Percentiles rank a stretch among this genome's conserved stretches.
Evolutionary conservation across 2,888 invertebrate species (phyloP).

Genomic region (Ormyrus labotus): DNA sequence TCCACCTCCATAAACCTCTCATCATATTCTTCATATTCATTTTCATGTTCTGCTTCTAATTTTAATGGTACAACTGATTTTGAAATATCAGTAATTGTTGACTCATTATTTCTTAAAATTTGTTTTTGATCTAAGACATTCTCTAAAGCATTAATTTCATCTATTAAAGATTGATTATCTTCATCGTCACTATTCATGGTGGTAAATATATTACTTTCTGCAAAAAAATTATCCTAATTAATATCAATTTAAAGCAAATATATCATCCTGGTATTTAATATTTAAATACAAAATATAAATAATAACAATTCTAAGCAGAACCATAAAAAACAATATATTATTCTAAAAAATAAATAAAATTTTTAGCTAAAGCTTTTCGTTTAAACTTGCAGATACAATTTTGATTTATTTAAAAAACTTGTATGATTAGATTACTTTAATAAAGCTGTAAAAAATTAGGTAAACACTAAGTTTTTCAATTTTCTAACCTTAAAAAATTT

Average conservation of each 20-base stretch:
- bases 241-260: background rate
- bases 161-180: conserved; percentile 62
- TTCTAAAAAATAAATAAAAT: too few relatives aligned
- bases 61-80: background rate
- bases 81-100: background rate
- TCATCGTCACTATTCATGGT: conserved; percentile 66
- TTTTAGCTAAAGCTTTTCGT: too few relatives aligned
- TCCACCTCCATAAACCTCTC: conserved; percentile 9
- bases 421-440: too few relatives aligned
- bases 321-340: too few relatives aligned
- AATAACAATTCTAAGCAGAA: too few relatives aligned
- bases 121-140: conserved; percentile 58
- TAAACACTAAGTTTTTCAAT: too few relatives aligned
- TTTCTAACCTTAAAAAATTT: too few relatives aligned
- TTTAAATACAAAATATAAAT: too few relatives aligned
- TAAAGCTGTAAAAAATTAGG: too few relatives aligned
- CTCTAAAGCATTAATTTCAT: conserved; percentile 68
- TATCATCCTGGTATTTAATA: too few relatives aligned
- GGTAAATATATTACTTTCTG: conserved; percentile 2
- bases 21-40: background rate
- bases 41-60: background rate
- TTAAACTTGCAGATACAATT: too few relatives aligned
- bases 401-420: too few relatives aligned
- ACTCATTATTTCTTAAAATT: conserved; percentile 1
- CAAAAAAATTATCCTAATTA: conserved; percentile 3